Evolutionary conservation across 2,888 invertebrate genomes (phyloP).

Genomic region (Morpho helenor): DNA sequence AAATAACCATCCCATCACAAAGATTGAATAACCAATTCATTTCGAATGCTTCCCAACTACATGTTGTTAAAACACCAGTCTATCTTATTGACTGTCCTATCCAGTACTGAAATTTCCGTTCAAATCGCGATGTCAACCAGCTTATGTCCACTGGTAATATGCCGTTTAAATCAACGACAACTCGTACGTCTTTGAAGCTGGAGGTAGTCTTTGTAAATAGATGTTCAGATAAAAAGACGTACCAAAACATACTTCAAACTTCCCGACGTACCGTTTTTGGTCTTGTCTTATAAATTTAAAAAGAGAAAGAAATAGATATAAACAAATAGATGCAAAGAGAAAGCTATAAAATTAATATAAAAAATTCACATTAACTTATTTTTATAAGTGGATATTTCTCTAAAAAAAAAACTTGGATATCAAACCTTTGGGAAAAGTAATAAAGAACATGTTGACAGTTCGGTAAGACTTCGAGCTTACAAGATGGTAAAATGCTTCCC

Average conservation of each 20-base stretch:
- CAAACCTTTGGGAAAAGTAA: too few relatives aligned
- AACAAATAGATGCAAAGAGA: neutral
- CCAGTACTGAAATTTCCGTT: neutral
- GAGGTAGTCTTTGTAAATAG: too few relatives aligned
- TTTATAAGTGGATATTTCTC: too few relatives aligned
- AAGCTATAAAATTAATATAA: neutral
- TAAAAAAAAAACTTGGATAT: neutral
- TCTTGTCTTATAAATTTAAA: too few relatives aligned
- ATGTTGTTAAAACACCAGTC: neutral
- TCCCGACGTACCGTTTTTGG: too few relatives aligned
- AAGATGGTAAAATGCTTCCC: constrained; percentile 3
- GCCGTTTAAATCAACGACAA: neutral
- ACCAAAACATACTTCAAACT: too few relatives aligned
- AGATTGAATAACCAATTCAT: neutral
- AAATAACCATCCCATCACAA: neutral
- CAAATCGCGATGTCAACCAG: constrained; percentile 1
- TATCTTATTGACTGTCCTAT: constrained; percentile 5
- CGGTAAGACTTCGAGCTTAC: constrained; percentile 11
- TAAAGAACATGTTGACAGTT: constrained; percentile 1
- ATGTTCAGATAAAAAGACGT: too few relatives aligned
- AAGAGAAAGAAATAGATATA: too few relatives aligned
- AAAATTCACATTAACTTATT: neutral
- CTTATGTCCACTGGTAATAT: neutral
- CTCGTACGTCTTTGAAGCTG: neutral
- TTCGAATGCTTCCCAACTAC: neutral